These are phyloP conservation scores for Tetanocera ferruginea DNA, from an alignment of 2,888 invertebrate species.

Conservation along the genomic window DNA sequence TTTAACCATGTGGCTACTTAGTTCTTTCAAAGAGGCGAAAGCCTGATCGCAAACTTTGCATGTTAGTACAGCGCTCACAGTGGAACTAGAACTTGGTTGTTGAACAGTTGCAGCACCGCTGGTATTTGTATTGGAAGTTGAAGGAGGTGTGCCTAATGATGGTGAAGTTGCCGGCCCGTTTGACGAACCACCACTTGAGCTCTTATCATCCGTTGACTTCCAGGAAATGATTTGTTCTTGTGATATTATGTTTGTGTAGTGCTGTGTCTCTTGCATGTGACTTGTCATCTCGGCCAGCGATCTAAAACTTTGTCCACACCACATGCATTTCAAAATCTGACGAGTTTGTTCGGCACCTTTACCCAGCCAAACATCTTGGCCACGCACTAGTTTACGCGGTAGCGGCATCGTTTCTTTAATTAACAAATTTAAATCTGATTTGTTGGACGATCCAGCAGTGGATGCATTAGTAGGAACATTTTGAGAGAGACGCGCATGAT, in stretches of 20 bases:
- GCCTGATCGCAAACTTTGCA: constrained; percentile 98
- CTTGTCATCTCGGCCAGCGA: constrained; percentile 97
- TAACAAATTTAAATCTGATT: constrained; percentile 85
- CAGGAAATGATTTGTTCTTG: constrained; percentile 97
- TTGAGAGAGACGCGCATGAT: constrained; percentile 42
- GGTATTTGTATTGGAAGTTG: constrained; percentile 16
- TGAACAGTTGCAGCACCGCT: constrained; percentile 20
- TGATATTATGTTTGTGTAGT: constrained; percentile 97
- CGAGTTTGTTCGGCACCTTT: constrained; percentile 97
- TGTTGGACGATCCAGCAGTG: constrained; percentile 75
- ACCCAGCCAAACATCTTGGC: constrained; percentile 98
- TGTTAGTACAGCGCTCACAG: constrained; percentile 94
- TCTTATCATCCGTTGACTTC: constrained; percentile 89
- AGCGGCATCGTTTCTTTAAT: constrained; percentile 96
- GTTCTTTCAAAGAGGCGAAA: constrained; percentile 93
- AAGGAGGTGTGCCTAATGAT: constrained; percentile 35
- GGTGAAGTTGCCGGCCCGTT: constrained; percentile 60
- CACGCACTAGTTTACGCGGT: constrained; percentile 94
- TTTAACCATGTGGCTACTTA: constrained; percentile 98
- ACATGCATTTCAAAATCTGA: constrained; percentile 98
- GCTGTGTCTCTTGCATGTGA: constrained; percentile 98
- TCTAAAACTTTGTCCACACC: constrained; percentile 98
- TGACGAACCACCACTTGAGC: constrained; percentile 72
- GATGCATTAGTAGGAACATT: constrained; percentile 66
- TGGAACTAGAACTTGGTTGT: constrained; percentile 71